A percentile compares a stretch with the other conserved stretches of the same genome.
phyloP scores from a whole-genome alignment of 2,888 invertebrate species.

The Oscheius onirici region DNA sequence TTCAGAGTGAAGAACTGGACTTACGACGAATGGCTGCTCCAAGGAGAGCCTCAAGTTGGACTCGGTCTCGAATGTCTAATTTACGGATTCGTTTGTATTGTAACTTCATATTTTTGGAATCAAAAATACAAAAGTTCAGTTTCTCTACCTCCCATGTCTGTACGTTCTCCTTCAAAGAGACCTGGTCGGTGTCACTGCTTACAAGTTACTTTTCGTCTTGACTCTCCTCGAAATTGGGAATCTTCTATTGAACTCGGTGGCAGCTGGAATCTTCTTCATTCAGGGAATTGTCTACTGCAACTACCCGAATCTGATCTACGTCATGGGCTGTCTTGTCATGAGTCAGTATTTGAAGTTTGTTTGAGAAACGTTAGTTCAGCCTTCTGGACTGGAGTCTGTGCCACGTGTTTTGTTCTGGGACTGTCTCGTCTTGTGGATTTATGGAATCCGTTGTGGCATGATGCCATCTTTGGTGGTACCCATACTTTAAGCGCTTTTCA shows the following conservation, averaged over 20 bases:
- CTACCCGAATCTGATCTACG: conserved; percentile 16
- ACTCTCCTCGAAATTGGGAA: not conserved
- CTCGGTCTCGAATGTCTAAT: conserved; percentile 3
- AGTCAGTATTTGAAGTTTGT: not conserved
- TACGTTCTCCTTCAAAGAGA: conserved; percentile 7
- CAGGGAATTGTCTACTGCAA: conserved; percentile 25
- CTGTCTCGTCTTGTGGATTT: conserved; percentile 22
- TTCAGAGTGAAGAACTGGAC: conserved; percentile 20
- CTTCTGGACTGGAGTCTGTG: conserved; percentile 15
- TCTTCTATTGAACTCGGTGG: conserved; percentile 1
- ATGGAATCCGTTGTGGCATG: conserved; percentile 22
- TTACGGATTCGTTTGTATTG: conserved; percentile 16
- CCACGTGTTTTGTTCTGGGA: conserved; percentile 9
- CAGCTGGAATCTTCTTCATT: conserved; percentile 21
- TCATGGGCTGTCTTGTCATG: conserved; percentile 15
- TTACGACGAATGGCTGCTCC: conserved; percentile 19
- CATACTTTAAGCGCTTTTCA: not conserved
- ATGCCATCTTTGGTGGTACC: conserved; percentile 21
- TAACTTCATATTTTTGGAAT: not conserved
- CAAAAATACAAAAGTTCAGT: not conserved
- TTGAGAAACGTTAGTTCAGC: not conserved
- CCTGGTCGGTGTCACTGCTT: conserved; percentile 15
- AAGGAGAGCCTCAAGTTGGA: not conserved
- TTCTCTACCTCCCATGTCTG: conserved; percentile 18
- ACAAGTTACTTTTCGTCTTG: conserved; percentile 17